Conservation (phyloP, 2,113 vertebrate species). For the Thinocorus orbignyianus region DNA sequence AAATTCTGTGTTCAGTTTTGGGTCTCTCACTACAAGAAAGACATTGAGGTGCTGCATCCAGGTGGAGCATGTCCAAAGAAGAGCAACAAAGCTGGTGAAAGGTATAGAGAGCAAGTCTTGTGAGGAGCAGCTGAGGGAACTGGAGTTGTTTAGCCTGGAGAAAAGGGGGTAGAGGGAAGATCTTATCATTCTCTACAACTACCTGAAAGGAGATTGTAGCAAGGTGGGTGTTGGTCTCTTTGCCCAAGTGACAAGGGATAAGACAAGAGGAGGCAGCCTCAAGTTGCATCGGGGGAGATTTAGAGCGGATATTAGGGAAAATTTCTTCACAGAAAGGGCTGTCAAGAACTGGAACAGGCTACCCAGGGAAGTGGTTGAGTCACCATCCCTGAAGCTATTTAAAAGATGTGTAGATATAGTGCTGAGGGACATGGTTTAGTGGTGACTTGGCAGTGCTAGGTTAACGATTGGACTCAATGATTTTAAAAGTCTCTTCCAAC, state of each 20-base stretch:
- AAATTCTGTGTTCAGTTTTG: neutral
- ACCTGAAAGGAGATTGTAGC: neutral
- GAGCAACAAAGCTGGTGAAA: neutral
- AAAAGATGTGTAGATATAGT: neutral
- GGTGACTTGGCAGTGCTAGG: neutral
- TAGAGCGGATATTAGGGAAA: neutral
- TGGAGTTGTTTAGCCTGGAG: neutral
- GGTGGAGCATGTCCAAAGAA: neutral
- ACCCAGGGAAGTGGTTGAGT: neutral
- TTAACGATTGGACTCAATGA: neutral
- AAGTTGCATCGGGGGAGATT: neutral
- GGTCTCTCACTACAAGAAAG: neutral
- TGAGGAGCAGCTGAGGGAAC: neutral
- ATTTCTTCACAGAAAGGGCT: neutral
- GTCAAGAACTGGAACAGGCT: neutral
- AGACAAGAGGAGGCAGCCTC: neutral
- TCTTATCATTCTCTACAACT: neutral
- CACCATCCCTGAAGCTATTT: neutral
- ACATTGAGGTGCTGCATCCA: neutral
- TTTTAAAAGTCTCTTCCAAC: neutral
- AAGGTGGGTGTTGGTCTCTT: neutral
- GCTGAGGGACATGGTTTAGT: neutral
- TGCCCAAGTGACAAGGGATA: neutral
- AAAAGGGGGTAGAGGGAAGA: neutral
- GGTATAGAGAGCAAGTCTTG: neutral